Evolutionary conservation across 2,797 vertebrate genomes (phyloP).

Genomic region (Phyllotis vaccarum): DNA sequence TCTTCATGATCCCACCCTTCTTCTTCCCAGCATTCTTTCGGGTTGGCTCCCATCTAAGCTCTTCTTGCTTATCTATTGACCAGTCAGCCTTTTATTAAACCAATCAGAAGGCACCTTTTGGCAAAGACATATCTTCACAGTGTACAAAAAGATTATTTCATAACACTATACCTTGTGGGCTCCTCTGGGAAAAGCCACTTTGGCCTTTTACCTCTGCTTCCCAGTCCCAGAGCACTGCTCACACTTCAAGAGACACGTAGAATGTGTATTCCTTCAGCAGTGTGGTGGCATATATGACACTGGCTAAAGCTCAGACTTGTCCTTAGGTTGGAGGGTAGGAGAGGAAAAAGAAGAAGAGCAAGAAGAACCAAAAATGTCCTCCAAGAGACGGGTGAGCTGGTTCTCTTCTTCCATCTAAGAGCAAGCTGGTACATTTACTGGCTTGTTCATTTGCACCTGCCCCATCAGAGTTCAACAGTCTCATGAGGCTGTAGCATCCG

Average conservation of each 20-base stretch:
- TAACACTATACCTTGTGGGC: not conserved
- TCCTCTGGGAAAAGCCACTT: not conserved
- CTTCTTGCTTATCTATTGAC: not conserved
- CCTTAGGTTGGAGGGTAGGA: not conserved
- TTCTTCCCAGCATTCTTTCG: not conserved
- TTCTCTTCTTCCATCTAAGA: slow-evolving; percentile 4
- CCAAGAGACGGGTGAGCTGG: not conserved
- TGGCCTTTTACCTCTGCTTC: not conserved
- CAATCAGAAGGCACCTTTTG: not conserved
- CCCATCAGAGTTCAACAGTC: not conserved
- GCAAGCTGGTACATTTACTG: not conserved
- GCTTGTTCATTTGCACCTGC: not conserved
- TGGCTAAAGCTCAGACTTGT: not conserved
- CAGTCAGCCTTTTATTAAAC: not conserved
- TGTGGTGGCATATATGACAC: not conserved
- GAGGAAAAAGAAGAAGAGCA: not conserved
- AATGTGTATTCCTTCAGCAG: not conserved
- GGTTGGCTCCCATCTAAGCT: not conserved
- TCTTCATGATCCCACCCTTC: not conserved
- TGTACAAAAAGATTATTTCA: not conserved
- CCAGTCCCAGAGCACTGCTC: not conserved
- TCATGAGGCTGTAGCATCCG: not conserved
- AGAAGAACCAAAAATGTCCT: slow-evolving; percentile 5
- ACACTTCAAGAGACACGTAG: not conserved
- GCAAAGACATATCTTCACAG: not conserved